Percentiles rank a stretch among this genome's conserved stretches.
These are phyloP conservation scores for Octonoba sinensis DNA, from an alignment of 2,888 invertebrate genomes.

Conservation along the genomic window DNA sequence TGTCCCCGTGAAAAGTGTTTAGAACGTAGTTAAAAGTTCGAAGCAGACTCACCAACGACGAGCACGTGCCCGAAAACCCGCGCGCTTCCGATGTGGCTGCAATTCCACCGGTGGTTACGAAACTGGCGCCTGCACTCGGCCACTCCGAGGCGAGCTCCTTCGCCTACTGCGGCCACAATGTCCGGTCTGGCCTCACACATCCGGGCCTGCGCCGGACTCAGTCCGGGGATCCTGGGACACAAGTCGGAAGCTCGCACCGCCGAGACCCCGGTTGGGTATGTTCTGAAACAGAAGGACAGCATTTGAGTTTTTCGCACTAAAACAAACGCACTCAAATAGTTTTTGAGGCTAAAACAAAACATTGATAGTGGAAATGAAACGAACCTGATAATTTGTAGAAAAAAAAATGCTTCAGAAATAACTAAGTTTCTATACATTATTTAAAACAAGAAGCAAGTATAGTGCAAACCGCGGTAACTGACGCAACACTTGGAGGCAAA, in stretches of 20 bases:
- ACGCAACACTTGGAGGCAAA: no score
- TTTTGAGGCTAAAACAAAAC: no score
- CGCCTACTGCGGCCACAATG: slow-evolving; percentile 86
- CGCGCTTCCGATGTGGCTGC: slow-evolving; percentile 84
- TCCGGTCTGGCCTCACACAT: slow-evolving; percentile 84
- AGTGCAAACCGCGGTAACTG: no score
- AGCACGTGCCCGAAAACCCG: slow-evolving; percentile 91
- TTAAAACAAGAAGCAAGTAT: no score
- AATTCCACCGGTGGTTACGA: slow-evolving; percentile 88
- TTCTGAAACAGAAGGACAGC: slow-evolving; percentile 13
- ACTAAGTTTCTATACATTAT: no score
- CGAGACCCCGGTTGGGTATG: slow-evolving; percentile 51
- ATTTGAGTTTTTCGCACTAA: no score
- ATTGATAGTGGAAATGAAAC: no score
- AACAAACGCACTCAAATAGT: no score
- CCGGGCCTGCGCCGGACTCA: slow-evolving; percentile 85
- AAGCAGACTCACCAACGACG: slow-evolving; percentile 79
- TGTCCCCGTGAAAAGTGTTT: neutral
- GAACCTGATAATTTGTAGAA: no score
- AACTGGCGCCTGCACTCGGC: slow-evolving; percentile 89
- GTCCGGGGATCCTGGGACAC: slow-evolving; percentile 87
- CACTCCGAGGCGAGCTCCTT: slow-evolving; percentile 86
- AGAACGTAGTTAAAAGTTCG: neutral
- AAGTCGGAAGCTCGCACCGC: slow-evolving; percentile 73
- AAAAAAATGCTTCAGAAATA: no score